Evolutionary conservation across 35 echinoderm and acorn worm genomes (phyloP).

Genomic region (Diadema setosum): DNA sequence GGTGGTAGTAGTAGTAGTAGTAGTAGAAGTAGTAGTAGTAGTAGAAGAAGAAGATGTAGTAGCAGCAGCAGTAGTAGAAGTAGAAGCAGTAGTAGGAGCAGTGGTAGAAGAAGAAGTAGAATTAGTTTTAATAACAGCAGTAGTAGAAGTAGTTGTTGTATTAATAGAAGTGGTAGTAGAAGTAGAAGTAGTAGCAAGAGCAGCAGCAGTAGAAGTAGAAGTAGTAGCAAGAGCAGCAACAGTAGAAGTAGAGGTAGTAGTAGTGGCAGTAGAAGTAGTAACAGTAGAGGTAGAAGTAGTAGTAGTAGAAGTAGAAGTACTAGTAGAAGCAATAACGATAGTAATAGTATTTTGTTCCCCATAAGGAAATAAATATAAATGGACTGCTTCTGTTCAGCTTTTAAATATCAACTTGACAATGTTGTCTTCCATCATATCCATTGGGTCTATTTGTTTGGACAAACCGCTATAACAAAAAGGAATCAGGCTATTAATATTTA

Average conservation of each 20-base stretch:
- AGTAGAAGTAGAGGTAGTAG: conserved; percentile 28
- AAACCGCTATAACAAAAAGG: too few species aligned
- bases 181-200: conserved; percentile 28
- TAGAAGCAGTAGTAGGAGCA: conserved; percentile 2
- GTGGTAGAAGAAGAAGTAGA: too few species aligned
- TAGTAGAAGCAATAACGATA: too few species aligned
- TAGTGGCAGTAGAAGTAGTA: conserved; percentile 29
- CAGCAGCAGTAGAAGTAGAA: conserved; percentile 18
- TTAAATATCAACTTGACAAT: too few species aligned
- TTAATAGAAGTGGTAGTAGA: conserved; percentile 1
- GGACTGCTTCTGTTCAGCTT: too few species aligned
- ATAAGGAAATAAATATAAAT: neutral
- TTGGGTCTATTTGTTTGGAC: too few species aligned
- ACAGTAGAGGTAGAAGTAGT: too few species aligned
- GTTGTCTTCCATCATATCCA: too few species aligned
- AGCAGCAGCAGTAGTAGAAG: neutral
- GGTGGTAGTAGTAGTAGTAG: neutral
- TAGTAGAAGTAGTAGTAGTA: neutral
- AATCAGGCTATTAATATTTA: too few species aligned
- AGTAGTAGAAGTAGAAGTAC: too few species aligned
- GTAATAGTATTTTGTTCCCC: neutral
- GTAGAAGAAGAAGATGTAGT: neutral
- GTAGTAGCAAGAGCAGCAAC: conserved; percentile 18
- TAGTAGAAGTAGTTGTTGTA: neutral
- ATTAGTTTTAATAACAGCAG: too few species aligned